These are phyloP conservation scores for Tipula unca DNA, from an alignment of 2,888 invertebrate genomes.

Conservation along the genomic window DNA sequence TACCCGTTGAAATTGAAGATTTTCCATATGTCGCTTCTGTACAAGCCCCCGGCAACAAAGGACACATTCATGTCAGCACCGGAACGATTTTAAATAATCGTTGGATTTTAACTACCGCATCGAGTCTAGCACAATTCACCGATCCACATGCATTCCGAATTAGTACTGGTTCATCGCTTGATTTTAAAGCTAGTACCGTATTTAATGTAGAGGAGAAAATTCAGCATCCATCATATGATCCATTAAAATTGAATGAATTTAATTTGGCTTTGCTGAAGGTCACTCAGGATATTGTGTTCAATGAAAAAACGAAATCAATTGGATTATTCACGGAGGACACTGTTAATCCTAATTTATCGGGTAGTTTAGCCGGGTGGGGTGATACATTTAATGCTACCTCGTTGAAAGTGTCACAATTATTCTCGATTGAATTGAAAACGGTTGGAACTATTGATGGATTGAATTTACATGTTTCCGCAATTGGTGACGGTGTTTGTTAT, in stretches of 20 bases:
- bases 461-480: background rate
- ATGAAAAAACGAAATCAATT: background rate
- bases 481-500: background rate
- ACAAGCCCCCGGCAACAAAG: background rate
- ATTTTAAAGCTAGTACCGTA: background rate
- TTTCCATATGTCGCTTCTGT: background rate
- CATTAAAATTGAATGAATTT: background rate
- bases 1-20: background rate
- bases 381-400: background rate
- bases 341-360: background rate
- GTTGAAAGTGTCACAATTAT: background rate
- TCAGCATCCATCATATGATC: background rate
- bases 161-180: background rate
- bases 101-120: background rate
- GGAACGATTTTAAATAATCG: conserved; percentile 28
- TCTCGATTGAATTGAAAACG: background rate
- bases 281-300: background rate
- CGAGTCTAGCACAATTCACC: background rate
- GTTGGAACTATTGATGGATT: background rate
- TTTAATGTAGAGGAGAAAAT: background rate
- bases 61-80: conserved; percentile 23
- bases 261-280: background rate
- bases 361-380: background rate
- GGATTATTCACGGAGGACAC: background rate
- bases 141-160: background rate